Evolutionary conservation across 2,888 invertebrate species (phyloP), one percentile per base, ranked within the genome.

Genomic region (Eupithecia pulchellata): DNA sequence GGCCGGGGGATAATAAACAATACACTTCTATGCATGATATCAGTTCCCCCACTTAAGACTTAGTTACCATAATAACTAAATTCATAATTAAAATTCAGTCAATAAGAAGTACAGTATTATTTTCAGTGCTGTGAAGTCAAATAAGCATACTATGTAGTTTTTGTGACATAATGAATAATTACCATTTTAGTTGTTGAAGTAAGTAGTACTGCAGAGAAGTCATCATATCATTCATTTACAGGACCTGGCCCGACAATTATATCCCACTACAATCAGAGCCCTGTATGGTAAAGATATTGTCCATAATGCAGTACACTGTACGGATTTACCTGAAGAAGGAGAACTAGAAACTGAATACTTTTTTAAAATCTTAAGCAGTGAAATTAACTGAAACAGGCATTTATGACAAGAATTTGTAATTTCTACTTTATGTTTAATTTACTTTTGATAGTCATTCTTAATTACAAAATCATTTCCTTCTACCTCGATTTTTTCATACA

Each of bases 221-320:
- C n/a, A n/a, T n/a, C n/a, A n/a, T n/a, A n/a, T n/a, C n/a, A n/a
- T n/a, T n/a, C 9, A 67, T 81, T 81, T 55, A 32, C 82, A 93
- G 92, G 91, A 91, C 64, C 69, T 93, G 71, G 89, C 91, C 79
- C 89, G 93, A 25, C 96, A 98, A 80, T 91, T 99, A 66, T 95
- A 98, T 71, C 98, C 98, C 0, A 94, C 96, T 74, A 96, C 97
- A 4, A 92, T 99, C 60, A 95, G 99, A 83, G 98, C 98, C 6
- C 95, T 95, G 75, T 98, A 96, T 94, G 99, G 99, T 0, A 95
- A 95, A 78, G 95, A 95, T 74, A 97, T 96, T 86, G 94, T 97
- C 42, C 95, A 96, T 81, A 99, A 99, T 94, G 98, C 97, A 11
- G 95, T 99, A 1, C 99, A 99, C 88, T 98, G 98, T 86, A 98